Base-by-base conservation (phyloP, 2,888 invertebrate species). In the Liposcelis brunnea region DNA sequence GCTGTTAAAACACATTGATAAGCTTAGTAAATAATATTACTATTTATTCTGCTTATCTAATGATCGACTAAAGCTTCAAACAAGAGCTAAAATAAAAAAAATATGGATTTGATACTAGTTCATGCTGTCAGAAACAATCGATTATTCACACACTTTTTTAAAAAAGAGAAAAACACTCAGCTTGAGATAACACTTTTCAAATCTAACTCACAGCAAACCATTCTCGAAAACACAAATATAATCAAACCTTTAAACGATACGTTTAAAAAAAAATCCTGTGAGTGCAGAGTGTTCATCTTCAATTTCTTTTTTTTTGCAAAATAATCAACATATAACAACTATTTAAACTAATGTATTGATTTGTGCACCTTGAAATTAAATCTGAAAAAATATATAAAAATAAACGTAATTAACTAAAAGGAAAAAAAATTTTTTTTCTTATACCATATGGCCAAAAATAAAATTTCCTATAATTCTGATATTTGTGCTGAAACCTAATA, bases 111-210 rank as follows among this genome's bases (percentile, higher is more conserved):
- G n/a, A n/a, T n/a, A n/a, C n/a, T n/a, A n/a, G n/a, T n/a, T n/a
- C n/a, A n/a, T n/a, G n/a, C 26, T 26, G 26, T 26, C 26, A 26
- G 26, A 26, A 4, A 26, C 5, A 26, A 26, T 4, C 26, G 8
- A n/a, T n/a, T n/a, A 26, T 26, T 26, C 26, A 26, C 26, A 6
- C 26, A 26, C 26, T 6, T 26, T 26, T 26, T 26, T 26, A 8
- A 26, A 26, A 26, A 26, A 26, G 4, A 26, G n/a, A n/a, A n/a
- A n/a, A n/a, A n/a, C n/a, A n/a, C n/a, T n/a, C n/a, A n/a, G n/a
- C n/a, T n/a, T n/a, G n/a, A n/a, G n/a, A n/a, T n/a, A n/a, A 38
- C 32, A 48, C 15, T 15, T 31, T 31, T 51, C 54, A 45, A 43
- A 34, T 31, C 8, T 32, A 31, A 43, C 18, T 32, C 2, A 35